These are phyloP conservation scores for Regulus satrapa DNA, from an alignment of 2,113 vertebrate species.

Conservation along the genomic window DNA sequence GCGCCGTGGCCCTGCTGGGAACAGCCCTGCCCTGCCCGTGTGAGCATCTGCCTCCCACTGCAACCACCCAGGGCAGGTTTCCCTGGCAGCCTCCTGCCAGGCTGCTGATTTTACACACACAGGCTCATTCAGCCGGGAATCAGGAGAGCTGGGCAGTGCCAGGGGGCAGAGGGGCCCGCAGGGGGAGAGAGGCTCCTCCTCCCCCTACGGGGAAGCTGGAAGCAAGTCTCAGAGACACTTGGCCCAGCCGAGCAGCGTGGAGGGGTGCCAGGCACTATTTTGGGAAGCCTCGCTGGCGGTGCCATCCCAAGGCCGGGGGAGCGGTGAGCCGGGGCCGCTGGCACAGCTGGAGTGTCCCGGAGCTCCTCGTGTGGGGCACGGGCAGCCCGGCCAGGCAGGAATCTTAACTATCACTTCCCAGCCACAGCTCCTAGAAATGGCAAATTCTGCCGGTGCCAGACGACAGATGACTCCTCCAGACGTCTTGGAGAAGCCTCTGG, in stretches of 20 bases:
- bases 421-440: not conserved
- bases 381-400: not conserved
- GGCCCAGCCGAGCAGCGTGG: not conserved
- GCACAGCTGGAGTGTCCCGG: rapidly evolving
- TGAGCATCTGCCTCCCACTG: slow-evolving; percentile 65
- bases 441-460: not conserved
- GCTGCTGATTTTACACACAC: slow-evolving; percentile 43
- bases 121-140: not conserved
- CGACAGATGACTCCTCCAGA: not conserved
- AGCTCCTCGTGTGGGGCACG: not conserved
- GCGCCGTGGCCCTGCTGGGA: not conserved
- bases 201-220: not conserved
- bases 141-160: not conserved
- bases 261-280: not conserved
- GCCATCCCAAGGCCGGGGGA: not conserved
- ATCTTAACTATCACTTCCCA: not conserved
- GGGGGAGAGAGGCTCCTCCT: not conserved
- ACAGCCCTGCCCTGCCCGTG: not conserved
- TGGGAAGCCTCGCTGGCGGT: not conserved
- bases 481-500: slow-evolving; percentile 19
- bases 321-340: rapidly evolving
- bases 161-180: rapidly evolving
- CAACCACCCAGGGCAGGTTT: not conserved
- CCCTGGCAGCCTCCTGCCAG: slow-evolving; percentile 9
- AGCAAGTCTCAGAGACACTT: not conserved